Conservation (phyloP, 2,113 vertebrate species). For the Halichoerus grypus region DNA sequence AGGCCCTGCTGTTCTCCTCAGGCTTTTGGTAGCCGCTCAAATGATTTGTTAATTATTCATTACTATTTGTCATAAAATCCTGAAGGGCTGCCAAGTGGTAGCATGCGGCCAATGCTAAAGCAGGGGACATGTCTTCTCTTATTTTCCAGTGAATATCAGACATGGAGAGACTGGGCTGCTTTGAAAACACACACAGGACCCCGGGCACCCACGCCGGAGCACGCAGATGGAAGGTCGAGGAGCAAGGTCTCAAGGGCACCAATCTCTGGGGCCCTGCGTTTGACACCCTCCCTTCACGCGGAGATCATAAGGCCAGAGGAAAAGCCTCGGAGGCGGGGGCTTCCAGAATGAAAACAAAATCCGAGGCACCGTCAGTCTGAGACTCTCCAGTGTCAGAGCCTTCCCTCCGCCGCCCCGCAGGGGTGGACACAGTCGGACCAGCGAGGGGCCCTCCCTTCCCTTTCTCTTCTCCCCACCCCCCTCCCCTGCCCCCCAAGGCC, state of each 20-base stretch:
- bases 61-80: constrained; percentile 81
- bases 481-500: neutral
- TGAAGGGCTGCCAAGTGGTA: constrained; percentile 79
- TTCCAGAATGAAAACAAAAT: neutral
- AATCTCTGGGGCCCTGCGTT: neutral
- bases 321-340: neutral
- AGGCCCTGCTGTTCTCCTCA: constrained; percentile 34
- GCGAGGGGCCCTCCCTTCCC: neutral
- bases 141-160: constrained; percentile 44
- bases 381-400: neutral
- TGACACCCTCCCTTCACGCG: neutral
- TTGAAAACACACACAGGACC: constrained; percentile 3
- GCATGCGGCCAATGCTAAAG: constrained; percentile 43
- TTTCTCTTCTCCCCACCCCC: neutral
- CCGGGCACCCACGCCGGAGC: fast-evolving
- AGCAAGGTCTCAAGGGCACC: fast-evolving
- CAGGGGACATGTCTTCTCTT: constrained; percentile 63
- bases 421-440: neutral
- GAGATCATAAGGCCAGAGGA: neutral
- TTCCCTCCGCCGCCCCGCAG: neutral
- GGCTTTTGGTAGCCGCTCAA: constrained; percentile 73
- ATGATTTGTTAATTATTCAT: constrained; percentile 84
- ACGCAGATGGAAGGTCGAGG: neutral
- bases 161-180: neutral
- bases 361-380: neutral